Percentiles rank a stretch among this genome's conserved stretches.
Conservation (phyloP, 2,113 vertebrate species). For the Paedocypris sp. region DNA sequence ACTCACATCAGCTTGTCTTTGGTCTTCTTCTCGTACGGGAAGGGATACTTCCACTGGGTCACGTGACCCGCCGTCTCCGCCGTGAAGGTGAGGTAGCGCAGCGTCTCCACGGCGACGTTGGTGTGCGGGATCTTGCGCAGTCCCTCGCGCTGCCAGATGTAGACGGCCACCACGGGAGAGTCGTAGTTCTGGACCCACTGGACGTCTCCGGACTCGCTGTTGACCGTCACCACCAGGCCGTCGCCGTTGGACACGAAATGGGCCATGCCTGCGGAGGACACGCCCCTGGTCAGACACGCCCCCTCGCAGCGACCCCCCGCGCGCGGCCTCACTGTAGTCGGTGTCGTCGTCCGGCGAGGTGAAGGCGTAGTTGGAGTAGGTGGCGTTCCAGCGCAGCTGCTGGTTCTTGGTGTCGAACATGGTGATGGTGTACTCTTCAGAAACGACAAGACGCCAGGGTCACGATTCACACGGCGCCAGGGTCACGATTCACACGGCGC, state of each 20-base stretch:
- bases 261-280: slow-evolving; percentile 74
- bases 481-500: too few species aligned
- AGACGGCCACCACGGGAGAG: slow-evolving; percentile 93
- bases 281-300: background rate
- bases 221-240: slow-evolving; percentile 92
- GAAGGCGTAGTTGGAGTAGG: slow-evolving; percentile 93
- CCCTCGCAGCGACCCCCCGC: too few species aligned
- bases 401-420: slow-evolving; percentile 97
- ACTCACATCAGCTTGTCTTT: slow-evolving; percentile 90
- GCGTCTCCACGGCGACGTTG: slow-evolving; percentile 87
- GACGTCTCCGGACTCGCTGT: slow-evolving; percentile 85
- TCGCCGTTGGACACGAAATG: slow-evolving; percentile 97
- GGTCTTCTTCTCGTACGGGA: slow-evolving; percentile 84
- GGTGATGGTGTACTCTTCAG: slow-evolving; percentile 93
- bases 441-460: slow-evolving; percentile 27
- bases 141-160: slow-evolving; percentile 91
- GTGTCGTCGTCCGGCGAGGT: slow-evolving; percentile 80
- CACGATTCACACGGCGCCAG: too few species aligned
- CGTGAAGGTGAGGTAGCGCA: slow-evolving; percentile 95
- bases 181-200: slow-evolving; percentile 94
- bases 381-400: slow-evolving; percentile 95
- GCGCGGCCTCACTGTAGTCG: slow-evolving; percentile 76
- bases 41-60: slow-evolving; percentile 96
- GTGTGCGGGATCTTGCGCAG: slow-evolving; percentile 84
- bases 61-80: slow-evolving; percentile 92